These are phyloP conservation scores for Timema cristinae DNA, from an alignment of 2,888 invertebrate genomes.

Conservation along the genomic window DNA sequence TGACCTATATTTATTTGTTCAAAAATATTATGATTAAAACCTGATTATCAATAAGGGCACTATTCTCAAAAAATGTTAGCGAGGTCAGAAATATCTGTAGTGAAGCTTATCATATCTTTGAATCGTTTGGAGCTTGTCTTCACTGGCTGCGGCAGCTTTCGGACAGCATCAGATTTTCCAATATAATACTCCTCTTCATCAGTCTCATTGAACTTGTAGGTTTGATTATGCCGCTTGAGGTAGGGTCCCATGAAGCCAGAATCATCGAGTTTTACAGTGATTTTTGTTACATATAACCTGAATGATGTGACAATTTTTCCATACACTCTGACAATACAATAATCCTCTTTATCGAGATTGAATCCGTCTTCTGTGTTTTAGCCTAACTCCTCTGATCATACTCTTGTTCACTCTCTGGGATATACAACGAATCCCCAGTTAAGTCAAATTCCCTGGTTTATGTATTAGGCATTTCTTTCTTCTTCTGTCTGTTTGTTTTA, in stretches of 20 bases:
- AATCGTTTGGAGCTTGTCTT: neutral
- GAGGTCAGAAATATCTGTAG: neutral
- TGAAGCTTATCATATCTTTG: neutral
- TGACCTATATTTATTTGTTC: too few relatives aligned
- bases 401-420: neutral
- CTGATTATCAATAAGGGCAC: too few relatives aligned
- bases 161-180: neutral
- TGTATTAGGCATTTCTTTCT: neutral
- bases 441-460: neutral
- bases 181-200: neutral
- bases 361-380: neutral
- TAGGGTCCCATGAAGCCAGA: neutral
- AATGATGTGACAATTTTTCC: neutral
- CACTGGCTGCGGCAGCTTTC: neutral
- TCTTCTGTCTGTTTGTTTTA: neutral
- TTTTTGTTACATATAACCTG: neutral
- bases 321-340: neutral
- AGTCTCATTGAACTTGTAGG: neutral
- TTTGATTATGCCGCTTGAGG: neutral
- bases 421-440: neutral
- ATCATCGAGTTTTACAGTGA: neutral
- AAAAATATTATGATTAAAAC: too few relatives aligned
- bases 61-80: conserved; percentile 6
- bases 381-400: neutral
- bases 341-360: neutral